phyloP scores from a whole-genome alignment of 1,140 invertebrate genomes.

The Sarcophaga bullata region DNA sequence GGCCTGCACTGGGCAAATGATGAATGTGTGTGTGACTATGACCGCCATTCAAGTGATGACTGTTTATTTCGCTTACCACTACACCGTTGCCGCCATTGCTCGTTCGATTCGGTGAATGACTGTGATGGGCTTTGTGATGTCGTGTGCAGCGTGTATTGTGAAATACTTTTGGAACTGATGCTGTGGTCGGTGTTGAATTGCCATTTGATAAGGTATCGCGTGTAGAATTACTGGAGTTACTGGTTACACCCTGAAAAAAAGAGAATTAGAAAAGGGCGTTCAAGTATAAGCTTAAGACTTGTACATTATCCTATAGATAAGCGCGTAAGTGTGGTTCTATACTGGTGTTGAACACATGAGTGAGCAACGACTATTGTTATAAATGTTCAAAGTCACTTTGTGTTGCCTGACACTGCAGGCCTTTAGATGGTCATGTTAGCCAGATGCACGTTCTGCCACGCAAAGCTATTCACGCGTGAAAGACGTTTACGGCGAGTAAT shows the following conservation, averaged over 20 bases:
- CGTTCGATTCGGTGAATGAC: slow-evolving; percentile 46
- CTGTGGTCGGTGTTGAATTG: slow-evolving; percentile 45
- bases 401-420: no score
- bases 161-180: slow-evolving; percentile 54
- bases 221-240: slow-evolving; percentile 39
- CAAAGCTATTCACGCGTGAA: no score
- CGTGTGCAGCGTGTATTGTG: slow-evolving; percentile 62
- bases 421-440: no score
- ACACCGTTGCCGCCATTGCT: slow-evolving; percentile 39
- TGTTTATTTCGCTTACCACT: slow-evolving; percentile 39
- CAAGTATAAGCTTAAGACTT: no score
- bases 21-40: slow-evolving; percentile 53
- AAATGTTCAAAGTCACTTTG: no score
- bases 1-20: slow-evolving; percentile 33
- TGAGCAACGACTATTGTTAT: no score
- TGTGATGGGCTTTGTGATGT: slow-evolving; percentile 57
- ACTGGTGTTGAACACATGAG: no score
- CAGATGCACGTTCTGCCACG: no score
- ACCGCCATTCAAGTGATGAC: slow-evolving; percentile 44
- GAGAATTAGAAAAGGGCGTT: neutral
- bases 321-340: no score
- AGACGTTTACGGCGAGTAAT: no score
- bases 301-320: no score
- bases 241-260: slow-evolving; percentile 32
- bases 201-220: slow-evolving; percentile 38